These are phyloP conservation scores for Azorinus chamasolen DNA, from an alignment of 2,888 invertebrate species.

Conservation along the genomic window DNA sequence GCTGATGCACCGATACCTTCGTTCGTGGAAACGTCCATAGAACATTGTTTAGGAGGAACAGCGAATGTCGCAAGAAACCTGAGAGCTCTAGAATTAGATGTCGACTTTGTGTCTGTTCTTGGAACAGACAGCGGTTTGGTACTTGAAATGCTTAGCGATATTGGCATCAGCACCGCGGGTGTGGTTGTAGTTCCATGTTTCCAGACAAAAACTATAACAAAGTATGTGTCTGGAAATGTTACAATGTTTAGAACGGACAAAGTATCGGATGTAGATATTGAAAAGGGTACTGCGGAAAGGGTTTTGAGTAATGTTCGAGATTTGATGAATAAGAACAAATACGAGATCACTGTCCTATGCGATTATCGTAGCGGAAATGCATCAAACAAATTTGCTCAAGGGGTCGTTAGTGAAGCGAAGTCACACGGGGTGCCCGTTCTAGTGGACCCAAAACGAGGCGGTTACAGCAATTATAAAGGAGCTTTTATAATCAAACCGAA, in stretches of 20 bases:
- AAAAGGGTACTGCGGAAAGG: background rate
- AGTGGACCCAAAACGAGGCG: conserved; percentile 43
- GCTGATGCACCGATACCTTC: conserved; percentile 32
- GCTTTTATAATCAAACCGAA: conserved; percentile 34
- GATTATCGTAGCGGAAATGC: conserved; percentile 32
- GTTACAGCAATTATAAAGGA: conserved; percentile 28
- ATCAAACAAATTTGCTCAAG: conserved; percentile 1
- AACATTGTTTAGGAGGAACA: conserved; percentile 25
- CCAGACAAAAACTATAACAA: conserved; percentile 11
- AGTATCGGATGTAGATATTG: conserved; percentile 5
- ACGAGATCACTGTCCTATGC: conserved; percentile 18
- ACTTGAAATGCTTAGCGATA: conserved; percentile 1
- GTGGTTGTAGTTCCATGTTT: conserved; percentile 8
- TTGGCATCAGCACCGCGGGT: background rate
- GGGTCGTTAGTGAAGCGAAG: conserved; percentile 1
- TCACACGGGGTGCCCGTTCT: conserved; percentile 8
- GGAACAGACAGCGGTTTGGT: conserved; percentile 13
- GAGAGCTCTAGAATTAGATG: conserved; percentile 12
- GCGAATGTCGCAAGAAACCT: conserved; percentile 30
- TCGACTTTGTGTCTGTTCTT: conserved; percentile 28
- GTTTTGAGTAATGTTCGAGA: background rate
- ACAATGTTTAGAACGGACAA: conserved; percentile 4
- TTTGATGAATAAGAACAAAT: background rate
- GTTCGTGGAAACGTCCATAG: conserved; percentile 6
- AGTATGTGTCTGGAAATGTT: conserved; percentile 11